Evolutionary conservation across 2,797 vertebrate species (phyloP).

Genomic region (Chromobotia macracanthus): DNA sequence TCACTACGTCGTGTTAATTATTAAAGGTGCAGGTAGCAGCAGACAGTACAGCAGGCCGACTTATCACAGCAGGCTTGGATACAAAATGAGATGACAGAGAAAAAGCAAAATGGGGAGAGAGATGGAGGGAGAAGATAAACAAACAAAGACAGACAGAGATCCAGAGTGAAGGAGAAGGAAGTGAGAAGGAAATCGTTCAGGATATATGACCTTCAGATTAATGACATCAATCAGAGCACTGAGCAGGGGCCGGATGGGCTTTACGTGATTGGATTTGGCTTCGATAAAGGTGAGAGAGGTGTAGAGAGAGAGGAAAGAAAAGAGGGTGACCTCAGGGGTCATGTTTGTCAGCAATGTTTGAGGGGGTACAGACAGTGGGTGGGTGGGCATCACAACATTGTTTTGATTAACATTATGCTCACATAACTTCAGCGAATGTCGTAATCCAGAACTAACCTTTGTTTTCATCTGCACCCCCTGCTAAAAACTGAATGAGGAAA

Average conservation of each 20-base stretch:
- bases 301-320: conserved; percentile 10
- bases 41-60: not conserved
- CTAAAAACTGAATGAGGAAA: not conserved
- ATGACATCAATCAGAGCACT: conserved; percentile 35
- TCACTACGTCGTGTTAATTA: not conserved
- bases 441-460: conserved; percentile 35
- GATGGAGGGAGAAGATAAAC: not conserved
- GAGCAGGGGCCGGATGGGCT: conserved; percentile 12
- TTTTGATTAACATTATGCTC: conserved; percentile 56
- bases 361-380: conserved; percentile 41
- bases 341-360: conserved; percentile 35
- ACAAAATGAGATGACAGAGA: conserved; percentile 10
- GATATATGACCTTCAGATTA: conserved; percentile 48
- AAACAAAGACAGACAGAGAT: conserved; percentile 10
- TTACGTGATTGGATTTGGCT: conserved; percentile 50
- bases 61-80: conserved; percentile 13
- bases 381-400: conserved; percentile 45
- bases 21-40: not conserved
- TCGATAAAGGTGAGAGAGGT: conserved; percentile 13
- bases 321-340: conserved; percentile 24
- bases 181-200: conserved; percentile 23
- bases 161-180: not conserved
- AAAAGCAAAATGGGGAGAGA: not conserved
- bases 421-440: conserved; percentile 47
- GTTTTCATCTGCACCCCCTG: conserved; percentile 19